Conservation (phyloP, 2,888 invertebrate genomes). For the Diarsia rubi region DNA sequence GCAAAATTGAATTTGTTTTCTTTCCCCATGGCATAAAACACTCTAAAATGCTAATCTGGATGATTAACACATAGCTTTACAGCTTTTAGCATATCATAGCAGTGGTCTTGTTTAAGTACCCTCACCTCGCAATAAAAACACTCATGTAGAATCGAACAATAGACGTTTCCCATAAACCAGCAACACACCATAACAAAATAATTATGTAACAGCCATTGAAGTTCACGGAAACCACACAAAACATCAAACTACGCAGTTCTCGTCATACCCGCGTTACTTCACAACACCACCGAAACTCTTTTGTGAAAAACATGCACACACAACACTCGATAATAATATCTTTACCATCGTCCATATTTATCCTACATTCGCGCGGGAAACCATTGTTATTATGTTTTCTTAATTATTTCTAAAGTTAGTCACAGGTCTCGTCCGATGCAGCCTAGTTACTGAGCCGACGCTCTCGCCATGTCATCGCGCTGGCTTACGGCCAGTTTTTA, state of each 20-base stretch:
- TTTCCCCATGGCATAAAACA: neutral
- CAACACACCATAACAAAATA: constrained; percentile 70
- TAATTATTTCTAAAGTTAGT: constrained; percentile 68
- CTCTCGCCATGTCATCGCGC: constrained; percentile 76
- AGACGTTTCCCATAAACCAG: constrained; percentile 35
- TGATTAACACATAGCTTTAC: constrained; percentile 9
- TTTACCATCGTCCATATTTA: constrained; percentile 86
- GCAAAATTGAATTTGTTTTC: neutral
- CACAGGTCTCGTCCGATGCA: constrained; percentile 73
- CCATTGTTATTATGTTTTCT: constrained; percentile 78
- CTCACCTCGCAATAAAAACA: constrained; percentile 41
- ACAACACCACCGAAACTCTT: constrained; percentile 56
- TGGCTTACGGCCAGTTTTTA: constrained; percentile 79
- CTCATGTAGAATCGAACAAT: constrained; percentile 36
- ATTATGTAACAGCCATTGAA: constrained; percentile 85
- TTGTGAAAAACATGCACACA: constrained; percentile 75
- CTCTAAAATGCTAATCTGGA: neutral
- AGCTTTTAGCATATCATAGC: constrained; percentile 1
- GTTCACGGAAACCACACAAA: constrained; percentile 75
- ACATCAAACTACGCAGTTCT: constrained; percentile 72
- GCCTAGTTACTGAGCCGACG: constrained; percentile 77
- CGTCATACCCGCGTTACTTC: constrained; percentile 68
- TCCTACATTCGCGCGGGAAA: constrained; percentile 81
- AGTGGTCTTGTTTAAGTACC: constrained; percentile 23
- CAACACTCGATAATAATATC: constrained; percentile 63